Percentiles rank a stretch among this genome's conserved stretches.
Conservation (phyloP, 2,797 vertebrate genomes). For the Rhinoraja longicauda region DNA sequence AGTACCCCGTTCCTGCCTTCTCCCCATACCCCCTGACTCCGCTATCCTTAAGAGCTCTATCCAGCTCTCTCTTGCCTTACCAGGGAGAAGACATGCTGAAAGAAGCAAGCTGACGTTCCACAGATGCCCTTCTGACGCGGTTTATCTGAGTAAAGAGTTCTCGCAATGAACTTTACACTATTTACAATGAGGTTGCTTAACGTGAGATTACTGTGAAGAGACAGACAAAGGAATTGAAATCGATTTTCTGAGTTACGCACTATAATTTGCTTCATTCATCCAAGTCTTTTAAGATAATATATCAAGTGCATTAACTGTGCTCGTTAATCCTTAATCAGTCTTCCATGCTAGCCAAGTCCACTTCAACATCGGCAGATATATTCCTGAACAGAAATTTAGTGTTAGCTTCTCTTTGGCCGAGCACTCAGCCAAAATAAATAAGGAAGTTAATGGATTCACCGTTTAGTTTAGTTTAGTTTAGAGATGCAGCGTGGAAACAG, state of each 20-base stretch:
- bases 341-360: slow-evolving; percentile 6
- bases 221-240: neutral
- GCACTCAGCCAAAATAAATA: neutral
- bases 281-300: neutral
- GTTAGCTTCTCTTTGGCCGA: neutral
- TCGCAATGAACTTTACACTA: neutral
- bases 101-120: neutral
- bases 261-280: neutral
- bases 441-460: neutral
- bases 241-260: neutral
- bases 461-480: neutral
- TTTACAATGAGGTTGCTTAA: neutral
- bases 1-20: no score
- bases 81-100: neutral
- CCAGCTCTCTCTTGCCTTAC: no score
- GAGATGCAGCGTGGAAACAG: no score
- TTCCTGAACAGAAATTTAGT: neutral
- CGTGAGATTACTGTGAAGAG: neutral
- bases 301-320: neutral
- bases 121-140: neutral
- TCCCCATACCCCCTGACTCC: no score
- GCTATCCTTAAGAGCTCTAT: no score
- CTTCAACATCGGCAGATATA: neutral
- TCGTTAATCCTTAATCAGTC: neutral
- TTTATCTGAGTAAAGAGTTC: neutral